phyloP scores from a whole-genome alignment of 2,113 vertebrate genomes.

The Pycnonotus jocosus region DNA sequence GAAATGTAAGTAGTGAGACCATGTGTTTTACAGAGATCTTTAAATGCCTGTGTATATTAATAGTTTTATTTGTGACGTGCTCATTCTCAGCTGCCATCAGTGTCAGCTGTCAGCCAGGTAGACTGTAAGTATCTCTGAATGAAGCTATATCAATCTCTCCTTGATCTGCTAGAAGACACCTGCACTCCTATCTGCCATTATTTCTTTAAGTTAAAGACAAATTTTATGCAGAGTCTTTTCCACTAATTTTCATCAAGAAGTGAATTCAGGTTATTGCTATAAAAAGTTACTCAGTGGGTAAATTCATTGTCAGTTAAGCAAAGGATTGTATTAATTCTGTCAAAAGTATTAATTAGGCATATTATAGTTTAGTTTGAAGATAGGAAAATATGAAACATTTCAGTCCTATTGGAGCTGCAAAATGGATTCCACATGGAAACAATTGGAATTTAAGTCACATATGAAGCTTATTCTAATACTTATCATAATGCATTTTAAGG shows the following conservation, averaged over 20 bases:
- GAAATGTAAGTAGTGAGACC: neutral
- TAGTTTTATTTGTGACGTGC: neutral
- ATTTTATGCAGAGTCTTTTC: neutral
- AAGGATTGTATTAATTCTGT: neutral
- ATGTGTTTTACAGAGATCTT: neutral
- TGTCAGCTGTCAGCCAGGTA: neutral
- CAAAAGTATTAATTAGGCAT: neutral
- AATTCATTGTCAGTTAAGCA: neutral
- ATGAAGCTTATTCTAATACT: neutral
- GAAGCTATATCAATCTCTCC: neutral
- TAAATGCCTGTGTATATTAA: neutral
- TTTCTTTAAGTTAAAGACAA: neutral
- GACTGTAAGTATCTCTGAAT: neutral
- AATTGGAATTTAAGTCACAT: neutral
- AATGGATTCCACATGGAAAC: neutral
- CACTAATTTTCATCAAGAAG: neutral
- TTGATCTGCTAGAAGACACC: neutral
- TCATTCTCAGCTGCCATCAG: neutral
- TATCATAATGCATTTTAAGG: neutral
- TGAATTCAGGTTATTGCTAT: neutral
- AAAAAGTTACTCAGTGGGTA: neutral
- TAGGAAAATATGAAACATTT: neutral
- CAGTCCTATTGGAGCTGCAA: neutral
- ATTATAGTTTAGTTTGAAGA: neutral
- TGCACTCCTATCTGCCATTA: neutral